These are phyloP conservation scores for Xestoiulus laeticollis DNA, from an alignment of 2,888 invertebrate species.

Conservation along the genomic window DNA sequence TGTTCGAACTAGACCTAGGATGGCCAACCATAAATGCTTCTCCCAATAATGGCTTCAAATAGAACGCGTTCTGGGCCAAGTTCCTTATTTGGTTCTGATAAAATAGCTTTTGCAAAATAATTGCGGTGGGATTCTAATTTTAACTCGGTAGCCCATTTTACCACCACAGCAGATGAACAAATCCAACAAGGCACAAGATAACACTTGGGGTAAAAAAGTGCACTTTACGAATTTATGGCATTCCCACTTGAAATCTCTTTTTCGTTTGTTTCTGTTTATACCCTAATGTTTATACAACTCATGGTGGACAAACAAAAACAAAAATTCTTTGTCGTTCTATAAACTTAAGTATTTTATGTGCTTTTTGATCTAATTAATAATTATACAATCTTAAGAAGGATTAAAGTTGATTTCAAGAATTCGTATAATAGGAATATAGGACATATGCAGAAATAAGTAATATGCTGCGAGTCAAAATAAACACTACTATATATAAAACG, in stretches of 20 bases:
- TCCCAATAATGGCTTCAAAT: background rate
- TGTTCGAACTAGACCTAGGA: constrained; percentile 15
- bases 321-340: background rate
- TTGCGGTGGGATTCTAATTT: background rate
- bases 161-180: background rate
- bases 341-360: too few species aligned
- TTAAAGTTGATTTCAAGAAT: too few species aligned
- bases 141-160: constrained; percentile 22
- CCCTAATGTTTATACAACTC: background rate
- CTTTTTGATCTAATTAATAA: too few species aligned
- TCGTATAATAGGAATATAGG: too few species aligned
- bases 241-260: constrained; percentile 11
- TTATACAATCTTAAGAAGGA: too few species aligned
- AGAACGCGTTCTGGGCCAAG: background rate
- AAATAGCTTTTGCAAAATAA: constrained; percentile 23
- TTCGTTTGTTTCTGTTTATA: background rate
- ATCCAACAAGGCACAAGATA: background rate
- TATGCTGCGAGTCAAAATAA: too few species aligned
- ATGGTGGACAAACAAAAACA: background rate
- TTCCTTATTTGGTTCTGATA: constrained; percentile 34
- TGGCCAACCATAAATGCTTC: background rate
- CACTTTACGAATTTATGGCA: background rate
- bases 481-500: too few species aligned
- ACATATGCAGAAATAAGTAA: too few species aligned
- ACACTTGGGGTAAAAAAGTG: background rate